Base-by-base conservation (phyloP, 2,113 vertebrate genomes). In the Dromiciops gliroides region DNA sequence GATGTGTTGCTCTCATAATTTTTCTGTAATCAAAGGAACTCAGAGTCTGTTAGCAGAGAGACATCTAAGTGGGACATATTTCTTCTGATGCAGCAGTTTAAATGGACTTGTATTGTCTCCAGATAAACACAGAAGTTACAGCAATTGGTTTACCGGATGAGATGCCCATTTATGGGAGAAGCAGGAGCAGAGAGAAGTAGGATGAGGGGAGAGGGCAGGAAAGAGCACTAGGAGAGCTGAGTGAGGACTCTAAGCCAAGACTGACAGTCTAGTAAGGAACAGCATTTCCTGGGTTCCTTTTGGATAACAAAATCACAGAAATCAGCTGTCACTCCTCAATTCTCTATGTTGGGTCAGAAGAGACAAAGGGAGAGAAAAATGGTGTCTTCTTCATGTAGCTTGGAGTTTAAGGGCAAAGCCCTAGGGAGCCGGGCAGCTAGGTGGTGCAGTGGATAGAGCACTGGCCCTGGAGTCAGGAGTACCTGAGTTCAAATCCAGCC, bases 21-120 rank as follows among this genome's bases (percentile, higher is more conserved):
- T 4, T 2, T 90, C 92, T 89, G 47, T 94, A 96, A 93, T 96
- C 94, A 95, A 92, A 94, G 96, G 90, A 50, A 48, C 49, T 92
- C 1, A 0, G 90, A 0, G 24, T 53, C 0, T 92, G 91, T 96
- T 96, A 50, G 96, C 96, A 96, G 95, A 93, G 94, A 95, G 96
- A 83, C 37, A 96, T 93, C 92, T 96, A 97, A 97, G 94, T 96
- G 95, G 97, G 95, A 92, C 94, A 48, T 94, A 91, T 96, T 98
- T 96, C 95, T 97, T 95, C 95, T 96, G 94, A 95, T 96, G 93
- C 16, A 31, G 96, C 96, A 97, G 60, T 97, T 98, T 95, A 91
- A 95, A 96, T 95, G 0, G 51, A 91, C 94, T 95, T 90, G 83
- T 90, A 96, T 96, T 96, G 96, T 97, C 95, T 96, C 96, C 93